These are phyloP conservation scores for Chrysolophus pictus DNA, from an alignment of 2,797 vertebrate genomes.

Conservation along the genomic window DNA sequence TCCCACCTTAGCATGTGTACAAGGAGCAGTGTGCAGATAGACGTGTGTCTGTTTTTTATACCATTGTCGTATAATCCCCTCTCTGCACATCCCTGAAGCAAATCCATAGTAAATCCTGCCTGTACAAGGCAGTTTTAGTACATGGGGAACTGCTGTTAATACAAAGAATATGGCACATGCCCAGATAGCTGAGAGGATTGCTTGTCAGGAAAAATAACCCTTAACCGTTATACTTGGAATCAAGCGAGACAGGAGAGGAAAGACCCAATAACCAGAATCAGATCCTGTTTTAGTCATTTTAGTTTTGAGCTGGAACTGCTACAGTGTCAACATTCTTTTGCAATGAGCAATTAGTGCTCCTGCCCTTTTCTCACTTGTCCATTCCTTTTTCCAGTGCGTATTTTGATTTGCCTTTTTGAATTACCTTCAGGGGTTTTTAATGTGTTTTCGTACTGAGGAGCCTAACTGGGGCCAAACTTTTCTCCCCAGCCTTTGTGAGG, in stretches of 20 bases:
- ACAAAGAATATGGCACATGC: neutral
- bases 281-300: neutral
- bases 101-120: neutral
- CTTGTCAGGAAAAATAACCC: neutral
- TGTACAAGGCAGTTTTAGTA: neutral
- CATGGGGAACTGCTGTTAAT: neutral
- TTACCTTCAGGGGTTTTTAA: neutral
- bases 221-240: neutral
- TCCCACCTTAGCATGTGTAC: neutral
- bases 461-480: neutral
- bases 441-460: neutral
- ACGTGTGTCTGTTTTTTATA: neutral
- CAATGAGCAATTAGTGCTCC: neutral
- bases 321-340: slow-evolving; percentile 8
- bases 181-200: neutral
- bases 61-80: neutral
- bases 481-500: neutral
- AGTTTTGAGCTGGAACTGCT: slow-evolving; percentile 35
- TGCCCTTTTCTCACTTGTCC: neutral
- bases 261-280: neutral
- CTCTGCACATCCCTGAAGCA: neutral
- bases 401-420: slow-evolving; percentile 25
- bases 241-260: neutral
- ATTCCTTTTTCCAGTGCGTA: neutral
- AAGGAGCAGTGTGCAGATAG: neutral